phyloP scores from a whole-genome alignment of 2,888 invertebrate species.

The Anthophora plumipes region DNA sequence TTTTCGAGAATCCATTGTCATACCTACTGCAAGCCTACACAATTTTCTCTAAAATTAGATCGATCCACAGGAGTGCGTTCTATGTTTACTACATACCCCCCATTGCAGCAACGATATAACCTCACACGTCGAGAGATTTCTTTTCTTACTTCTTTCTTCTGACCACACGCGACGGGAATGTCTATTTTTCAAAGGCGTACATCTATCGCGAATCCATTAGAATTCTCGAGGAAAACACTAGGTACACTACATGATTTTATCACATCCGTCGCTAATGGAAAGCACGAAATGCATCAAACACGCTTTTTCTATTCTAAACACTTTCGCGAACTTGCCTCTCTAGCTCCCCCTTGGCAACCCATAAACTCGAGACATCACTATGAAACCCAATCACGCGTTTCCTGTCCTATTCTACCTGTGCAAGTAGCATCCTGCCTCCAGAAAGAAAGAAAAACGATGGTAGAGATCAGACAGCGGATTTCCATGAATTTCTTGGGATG shows the following conservation, averaged over 20 bases:
- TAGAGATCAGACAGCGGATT: conserved; percentile 38
- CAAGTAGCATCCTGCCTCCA: conserved; percentile 46
- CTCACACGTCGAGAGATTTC: conserved; percentile 18
- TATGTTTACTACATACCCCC: conserved; percentile 37
- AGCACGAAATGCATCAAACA: neutral
- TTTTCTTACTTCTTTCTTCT: neutral
- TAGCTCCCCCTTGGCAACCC: conserved; percentile 11
- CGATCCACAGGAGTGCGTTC: conserved; percentile 19
- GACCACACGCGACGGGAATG: conserved; percentile 43
- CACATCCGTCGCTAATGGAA: neutral
- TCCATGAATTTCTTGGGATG: conserved; percentile 28
- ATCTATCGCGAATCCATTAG: neutral
- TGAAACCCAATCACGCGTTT: conserved; percentile 56
- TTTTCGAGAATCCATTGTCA: conserved; percentile 15
- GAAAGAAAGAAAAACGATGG: conserved; percentile 24
- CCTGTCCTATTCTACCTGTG: conserved; percentile 53
- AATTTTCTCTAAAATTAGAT: conserved; percentile 45
- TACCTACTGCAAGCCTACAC: neutral
- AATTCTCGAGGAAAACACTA: neutral
- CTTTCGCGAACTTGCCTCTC: conserved; percentile 7
- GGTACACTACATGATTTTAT: neutral
- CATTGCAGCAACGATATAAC: neutral
- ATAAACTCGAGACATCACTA: conserved; percentile 41
- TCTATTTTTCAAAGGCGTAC: neutral
- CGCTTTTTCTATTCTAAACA: neutral